Base-by-base conservation (phyloP, 2,888 invertebrate species). In the Amorpha juglandis region DNA sequence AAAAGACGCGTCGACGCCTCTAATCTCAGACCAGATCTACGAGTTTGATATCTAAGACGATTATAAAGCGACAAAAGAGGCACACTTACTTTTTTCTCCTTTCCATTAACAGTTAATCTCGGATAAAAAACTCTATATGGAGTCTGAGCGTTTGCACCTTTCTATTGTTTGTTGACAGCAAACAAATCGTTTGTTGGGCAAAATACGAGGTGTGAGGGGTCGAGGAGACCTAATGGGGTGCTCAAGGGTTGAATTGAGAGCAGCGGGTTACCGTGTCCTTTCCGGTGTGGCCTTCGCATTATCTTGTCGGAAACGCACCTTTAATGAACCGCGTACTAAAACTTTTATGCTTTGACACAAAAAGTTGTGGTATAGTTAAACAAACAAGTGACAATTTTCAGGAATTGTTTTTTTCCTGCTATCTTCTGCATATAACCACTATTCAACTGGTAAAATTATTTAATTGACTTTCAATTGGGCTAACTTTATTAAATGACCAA, bases 101-200 rank as follows among this genome's bases (percentile, higher is more conserved):
- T 63, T 52, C 84, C 82, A 86, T 86, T 87, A 87, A 84, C 85
- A 79, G 87, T 89, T 89, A 88, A 89, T 89, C 88, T 89, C 74
- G 62, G 21, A 66, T 63, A 63, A 66, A 65, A 63, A 66, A 63
- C 53, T 52, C 58, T 66, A 45, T 51, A 48, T 47, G 47, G 66
- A 66, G 45, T 63, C 66, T 66, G 63, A 62, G 81, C 77, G 83
- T 88, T 90, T 84, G 83, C 90, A 91, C 91, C 90, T 91, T 86
- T 84, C 86, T 82, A 82, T 92, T 92, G 91, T 92, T 87, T 87
- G 88, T 87, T 91, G 91, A 89, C 91, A 86, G 87, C 88, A 91
- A 93, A 92, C 92, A 92, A 92, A 93, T 92, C 89, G 91, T 91
- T 90, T 90, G 88, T 88, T 88, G 84, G 78, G 78, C 87, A 83